Base-by-base conservation (phyloP, 2,888 invertebrate genomes). In the Pyrochroa serraticornis region DNA sequence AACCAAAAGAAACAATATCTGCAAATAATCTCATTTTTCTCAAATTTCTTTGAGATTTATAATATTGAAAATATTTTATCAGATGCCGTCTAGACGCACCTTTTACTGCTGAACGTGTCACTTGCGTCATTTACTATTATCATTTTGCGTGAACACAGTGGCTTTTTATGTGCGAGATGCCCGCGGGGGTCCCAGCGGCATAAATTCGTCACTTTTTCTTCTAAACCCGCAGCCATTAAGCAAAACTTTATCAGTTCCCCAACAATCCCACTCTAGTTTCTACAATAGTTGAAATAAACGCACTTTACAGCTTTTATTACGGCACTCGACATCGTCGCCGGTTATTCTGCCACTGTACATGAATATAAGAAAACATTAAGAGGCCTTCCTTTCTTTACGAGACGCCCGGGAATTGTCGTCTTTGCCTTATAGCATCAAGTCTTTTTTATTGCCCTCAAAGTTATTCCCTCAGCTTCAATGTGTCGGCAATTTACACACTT, bases 361-460 rank as follows among this genome's bases (percentile, higher is more conserved):
- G 64, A 70, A 71, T 71, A 68, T 66, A 65, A 65, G 70, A 71
- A 70, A 72, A 72, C 68, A 67, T 69, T 68, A 71, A 69, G 68
- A 68, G 66, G 58, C 64, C 66, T 58, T 62, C 64, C 54, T 58
- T 60, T 65, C 67, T 71, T 72, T 70, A 72, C 66, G 67, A 63
- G 65, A 52, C 71, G 60, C 68, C 42, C 46, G 70, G 70, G 72
- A 61, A 71, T 71, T 72, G 70, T 71, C 66, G 67, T 62, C 64
- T 65, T 62, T 63, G 65, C 67, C 65, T 65, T 67, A 57, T 51
- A 57, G 46, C 57, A 42, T 9, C 42, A 61, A 63, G 62, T 56
- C 65, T 67, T 65, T 65, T 67, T 67, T 67, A 66, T 65, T 66
- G 64, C 66, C 56, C 60, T 60, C 58, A 66, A 67, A 66, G 62